Evolutionary conservation across 2,797 vertebrate genomes (phyloP), one percentile per base, ranked within the genome.

Genomic region (Gastrophryne carolinensis): DNA sequence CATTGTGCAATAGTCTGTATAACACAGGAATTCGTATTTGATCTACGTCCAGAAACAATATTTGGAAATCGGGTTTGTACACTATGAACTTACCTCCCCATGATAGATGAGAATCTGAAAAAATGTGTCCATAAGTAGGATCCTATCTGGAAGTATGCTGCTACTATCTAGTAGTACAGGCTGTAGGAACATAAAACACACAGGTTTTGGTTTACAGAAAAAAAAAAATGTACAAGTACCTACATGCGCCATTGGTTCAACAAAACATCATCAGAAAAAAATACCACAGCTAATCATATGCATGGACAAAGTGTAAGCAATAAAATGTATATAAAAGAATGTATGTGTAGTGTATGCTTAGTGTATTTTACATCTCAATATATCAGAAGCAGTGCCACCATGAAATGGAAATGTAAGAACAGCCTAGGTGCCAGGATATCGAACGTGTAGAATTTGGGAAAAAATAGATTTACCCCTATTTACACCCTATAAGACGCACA

Each of bases 71-170:
- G 4, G 39, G 10, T 10, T 0, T 10, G 7, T 9, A 8, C 54
- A 3, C 15, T 57, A 13, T 3, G 37, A 8, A 68, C 83, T 88
- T 90, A 99, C 96, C 94, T 98, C 96, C 82, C 96, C 96, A 0
- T 97, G 97, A 87, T 98, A 99, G 86, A 99, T 99, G 80, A 99
- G 91, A 77, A 99, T 98, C 88, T 99, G 97, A 87, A 99, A 99
- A 90, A 99, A 98, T 0, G 97, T 98, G 88, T 99, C 97, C 97
- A 99, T 99, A 57, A 99, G 90, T 52, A 98, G 94, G 86, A 99
- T 99, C 12, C 96, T 89, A 83, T 99, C 97, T 4, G 95, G 95
- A 64, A 99, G 91, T 85, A 99, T 99, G 83, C 96, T 98, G 91
- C 95, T 98, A 86, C 96, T 98, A 82, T 99, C 97, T 81, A 99